Evolutionary conservation across 2,113 vertebrate genomes (phyloP), one percentile per base, ranked within the genome.

Genomic region (Strix uralensis): DNA sequence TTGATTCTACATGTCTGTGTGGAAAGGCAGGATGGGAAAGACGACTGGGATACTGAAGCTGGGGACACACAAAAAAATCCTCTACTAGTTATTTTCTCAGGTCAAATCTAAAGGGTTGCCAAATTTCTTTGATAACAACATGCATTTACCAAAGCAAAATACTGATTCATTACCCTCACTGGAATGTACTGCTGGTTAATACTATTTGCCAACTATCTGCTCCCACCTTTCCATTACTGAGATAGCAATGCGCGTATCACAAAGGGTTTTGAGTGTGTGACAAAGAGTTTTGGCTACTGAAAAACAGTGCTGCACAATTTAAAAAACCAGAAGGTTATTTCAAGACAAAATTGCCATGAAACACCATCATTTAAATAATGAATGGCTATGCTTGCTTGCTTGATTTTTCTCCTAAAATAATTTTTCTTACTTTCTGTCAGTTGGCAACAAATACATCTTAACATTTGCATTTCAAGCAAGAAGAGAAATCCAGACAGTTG

Each of bases 331-430:
- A 91, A 91, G 86, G 92, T 97, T 97, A 95, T 90, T 96, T 96
- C 91, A 82, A 96, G 94, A 95, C 78, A 95, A 94, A 95, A 96
- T 87, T 91, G 86, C 95, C 89, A 91, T 25, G 91, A 90, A 96
- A 90, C 74, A 78, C 66, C 52, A 30, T 90, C 81, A 96, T 95
- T 96, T 96, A 91, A 94, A 96, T 96, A 96, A 97, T 88, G 90
- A 96, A 94, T 88, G 89, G 87, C 84, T 96, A 46, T 23, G 94
- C 91, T 92, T 81, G 69, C 83, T 92, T 29, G 84, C 84, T 91
- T 94, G 86, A 87, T 97, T 97, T 94, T 95, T 82, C 94, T 93
- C 92, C 91, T 94, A 78, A 96, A 97, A 94, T 95, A 95, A 80
- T 95, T 91, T 92, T 91, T 96, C 96, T 95, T 96, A 51, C 87